Evolutionary conservation across 2,888 invertebrate species (phyloP).

Genomic region (Stenotaenia linearis): DNA sequence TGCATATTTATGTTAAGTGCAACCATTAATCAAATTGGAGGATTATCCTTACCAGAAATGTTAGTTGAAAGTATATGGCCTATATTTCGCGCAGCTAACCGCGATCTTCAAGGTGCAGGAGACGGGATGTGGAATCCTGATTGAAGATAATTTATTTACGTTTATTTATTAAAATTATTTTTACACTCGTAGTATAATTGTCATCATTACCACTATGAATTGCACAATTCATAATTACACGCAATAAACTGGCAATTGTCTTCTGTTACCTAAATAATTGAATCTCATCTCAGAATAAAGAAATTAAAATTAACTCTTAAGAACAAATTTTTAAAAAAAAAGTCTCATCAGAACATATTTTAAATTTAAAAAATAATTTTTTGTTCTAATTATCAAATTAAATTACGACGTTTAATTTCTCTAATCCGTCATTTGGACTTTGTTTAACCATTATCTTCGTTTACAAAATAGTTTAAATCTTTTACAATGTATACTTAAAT

Average conservation of each 20-base stretch:
- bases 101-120: background rate
- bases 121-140: slow-evolving; percentile 1
- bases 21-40: background rate
- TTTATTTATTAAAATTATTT: background rate
- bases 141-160: background rate
- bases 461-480: background rate
- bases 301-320: background rate
- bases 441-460: background rate
- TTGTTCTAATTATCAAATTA: background rate
- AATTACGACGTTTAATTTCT: background rate
- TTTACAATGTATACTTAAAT: background rate
- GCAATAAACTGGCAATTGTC: background rate
- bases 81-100: background rate
- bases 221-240: too few species aligned
- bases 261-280: too few species aligned
- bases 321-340: background rate
- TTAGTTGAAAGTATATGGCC: background rate
- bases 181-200: background rate
- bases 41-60: background rate
- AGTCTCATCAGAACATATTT: too few species aligned
- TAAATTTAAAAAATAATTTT: too few species aligned
- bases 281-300: too few species aligned
- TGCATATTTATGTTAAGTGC: background rate
- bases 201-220: background rate
- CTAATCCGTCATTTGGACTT: background rate